Base-by-base conservation (phyloP, 2,113 vertebrate genomes). In the Python bivittatus region DNA sequence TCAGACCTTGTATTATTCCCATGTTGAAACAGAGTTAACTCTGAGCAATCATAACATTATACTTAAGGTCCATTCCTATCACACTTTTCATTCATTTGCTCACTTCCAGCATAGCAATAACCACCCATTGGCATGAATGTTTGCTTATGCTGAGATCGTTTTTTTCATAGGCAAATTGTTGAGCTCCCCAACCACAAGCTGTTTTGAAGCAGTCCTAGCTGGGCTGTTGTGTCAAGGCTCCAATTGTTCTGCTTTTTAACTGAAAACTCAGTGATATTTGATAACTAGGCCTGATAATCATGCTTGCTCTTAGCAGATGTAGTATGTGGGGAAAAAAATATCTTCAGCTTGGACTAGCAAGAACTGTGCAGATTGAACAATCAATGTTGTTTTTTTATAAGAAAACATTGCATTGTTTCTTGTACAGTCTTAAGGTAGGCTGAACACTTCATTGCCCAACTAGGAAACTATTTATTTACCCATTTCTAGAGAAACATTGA, bases 281-380 rank as follows among this genome's bases (percentile, higher is more conserved):
- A 4, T 94, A 94, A 93, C 58, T 38, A 89, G 79, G 57, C 29
- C 60, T 52, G 33, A 92, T 93, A 44, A 91, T 94, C 11, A 87
- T 94, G 94, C 88, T 84, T 79, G 6, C 52, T 94, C 64, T 25
- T 93, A 90, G 44, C 7, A 1, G 84, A 48, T 84, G 44, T 84
- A 68, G 60, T 84, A 58, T n/a, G 12, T 27, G 57, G 56, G 90
- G 17, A n/a, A 91, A 72, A 87, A 83, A 48, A 3, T 6, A 48
- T 91, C 83, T 2, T 44, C 90, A 7, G n/a, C 12, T 90, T 93
- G 95, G 29, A n/a, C 57, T 2, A 86, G 29, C 7, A 20, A 86
- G 53, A 53, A 48, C n/a, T 86, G 48, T 29, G 52, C 85, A 86
- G 20, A n/a, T n/a, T n/a, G n/a, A n/a, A n/a, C n/a, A n/a, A n/a